Evolutionary conservation across 2,888 invertebrate species (phyloP).

Genomic region (Eupithecia dodoneata): DNA sequence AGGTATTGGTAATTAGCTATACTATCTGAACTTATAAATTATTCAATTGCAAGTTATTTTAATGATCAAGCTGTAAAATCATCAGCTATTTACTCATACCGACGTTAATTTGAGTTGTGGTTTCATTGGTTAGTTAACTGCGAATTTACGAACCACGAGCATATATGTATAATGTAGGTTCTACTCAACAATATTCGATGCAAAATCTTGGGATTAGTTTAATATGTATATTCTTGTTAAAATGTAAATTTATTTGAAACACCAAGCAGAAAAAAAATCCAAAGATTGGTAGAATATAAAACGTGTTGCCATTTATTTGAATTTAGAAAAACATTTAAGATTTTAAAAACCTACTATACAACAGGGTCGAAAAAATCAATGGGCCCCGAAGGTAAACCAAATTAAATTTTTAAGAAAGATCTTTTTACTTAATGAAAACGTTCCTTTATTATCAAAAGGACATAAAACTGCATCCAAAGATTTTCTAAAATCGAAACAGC

Average conservation of each 20-base stretch:
- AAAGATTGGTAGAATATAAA: neutral
- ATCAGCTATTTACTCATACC: neutral
- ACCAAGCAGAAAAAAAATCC: neutral
- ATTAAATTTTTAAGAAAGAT: too few relatives aligned
- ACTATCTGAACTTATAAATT: neutral
- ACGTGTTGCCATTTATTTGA: too few relatives aligned
- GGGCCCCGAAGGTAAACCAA: too few relatives aligned
- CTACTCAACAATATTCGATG: slow-evolving; percentile 5
- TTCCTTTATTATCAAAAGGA: too few relatives aligned
- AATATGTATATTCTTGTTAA: neutral
- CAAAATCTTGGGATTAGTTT: neutral
- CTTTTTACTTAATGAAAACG: too few relatives aligned
- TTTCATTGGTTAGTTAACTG: slow-evolving; percentile 4
- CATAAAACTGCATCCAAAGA: too few relatives aligned
- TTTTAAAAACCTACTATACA: too few relatives aligned
- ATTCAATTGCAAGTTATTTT: neutral
- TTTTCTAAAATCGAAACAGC: too few relatives aligned
- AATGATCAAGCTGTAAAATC: slow-evolving; percentile 2
- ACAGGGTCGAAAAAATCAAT: too few relatives aligned
- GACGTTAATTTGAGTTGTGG: slow-evolving; percentile 9
- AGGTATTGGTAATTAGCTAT: too few relatives aligned
- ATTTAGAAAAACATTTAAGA: too few relatives aligned
- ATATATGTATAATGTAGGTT: neutral
- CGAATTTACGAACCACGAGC: slow-evolving; percentile 3
- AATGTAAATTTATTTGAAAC: neutral